A percentile compares a stretch with the other conserved stretches of the same genome.
Evolutionary conservation across 2,113 vertebrate species (phyloP).

Genomic region (Odontesthes bonariensis): DNA sequence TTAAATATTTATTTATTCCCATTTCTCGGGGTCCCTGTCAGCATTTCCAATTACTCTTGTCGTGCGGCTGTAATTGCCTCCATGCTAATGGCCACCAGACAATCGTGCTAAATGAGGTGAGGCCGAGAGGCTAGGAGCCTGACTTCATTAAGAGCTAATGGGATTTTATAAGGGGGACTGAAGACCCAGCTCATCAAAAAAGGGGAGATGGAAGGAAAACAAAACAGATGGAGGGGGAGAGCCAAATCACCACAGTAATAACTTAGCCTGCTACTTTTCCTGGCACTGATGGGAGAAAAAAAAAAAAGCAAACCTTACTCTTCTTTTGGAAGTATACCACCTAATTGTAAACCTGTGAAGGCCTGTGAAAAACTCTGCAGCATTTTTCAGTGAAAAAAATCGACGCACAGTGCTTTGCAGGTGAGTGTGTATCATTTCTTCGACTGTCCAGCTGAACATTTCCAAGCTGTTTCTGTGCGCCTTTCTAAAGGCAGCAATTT

Average conservation of each 20-base stretch:
- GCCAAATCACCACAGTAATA: conserved; percentile 72
- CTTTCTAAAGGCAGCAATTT: conserved; percentile 34
- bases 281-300: conserved; percentile 31
- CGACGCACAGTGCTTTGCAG: conserved; percentile 20
- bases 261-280: conserved; percentile 62
- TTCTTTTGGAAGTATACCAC: conserved; percentile 39
- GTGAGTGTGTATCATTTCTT: conserved; percentile 39
- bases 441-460: conserved; percentile 42
- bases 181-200: conserved; percentile 88
- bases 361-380: conserved; percentile 29
- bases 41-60: conserved; percentile 99
- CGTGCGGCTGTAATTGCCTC: conserved; percentile 99
- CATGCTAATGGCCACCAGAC: conserved; percentile 99
- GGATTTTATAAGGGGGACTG: conserved; percentile 94
- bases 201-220: conserved; percentile 84
- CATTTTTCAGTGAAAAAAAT: conserved; percentile 31
- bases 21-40: conserved; percentile 98
- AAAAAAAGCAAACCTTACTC: conserved; percentile 55
- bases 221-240: conserved; percentile 85
- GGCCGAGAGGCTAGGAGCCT: conserved; percentile 97
- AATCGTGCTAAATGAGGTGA: conserved; percentile 99
- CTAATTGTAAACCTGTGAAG: conserved; percentile 54
- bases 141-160: conserved; percentile 99
- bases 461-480: conserved; percentile 54
- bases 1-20: conserved; percentile 95